Base-by-base conservation (phyloP, 2,797 vertebrate genomes). In the Novumbra hubbsi region DNA sequence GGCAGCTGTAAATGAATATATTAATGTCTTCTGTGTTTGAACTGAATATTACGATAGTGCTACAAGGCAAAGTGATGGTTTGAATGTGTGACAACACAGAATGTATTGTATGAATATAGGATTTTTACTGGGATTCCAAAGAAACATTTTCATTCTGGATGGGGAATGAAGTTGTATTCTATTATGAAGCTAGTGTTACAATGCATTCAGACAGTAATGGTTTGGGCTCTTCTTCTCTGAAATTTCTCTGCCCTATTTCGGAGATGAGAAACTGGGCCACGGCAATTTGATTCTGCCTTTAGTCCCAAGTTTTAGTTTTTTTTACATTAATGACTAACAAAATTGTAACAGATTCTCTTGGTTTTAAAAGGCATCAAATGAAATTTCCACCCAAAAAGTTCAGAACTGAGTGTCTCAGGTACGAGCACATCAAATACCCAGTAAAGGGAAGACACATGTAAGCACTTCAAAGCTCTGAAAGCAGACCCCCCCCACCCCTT, bases 261-360 rank as follows among this genome's bases (percentile, higher is more conserved):
- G 84, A 76, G 84, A 28, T 78, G 78, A 84, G 85, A 85, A 93
- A 90, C 81, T 90, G 91, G 91, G 92, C 86, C 91, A 91, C 83
- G 87, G 84, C 82, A 88, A 85, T 83, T 90, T 89, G 83, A 86
- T 88, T 90, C 87, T 89, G 83, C 83, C 89, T 67, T 73, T 28
- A 82, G 83, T 85, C 81, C 84, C 30, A 82, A 88, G 87, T 87
- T 86, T 87, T 85, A 91, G 82, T 73, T 78, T 80, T 74, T 57
- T 28, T 62, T 15, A 45, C 64, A 62, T 73, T 15, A 5, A 63
- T 79, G 78, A 80, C 78, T 83, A 86, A 70, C 74, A 57, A 71
- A 41, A 63, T 49, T n/a, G n/a, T n/a, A n/a, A n/a, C 41, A n/a
- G 1, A 24, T 60, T 60, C 55, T 57, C n/a, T 57, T n/a, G 9